A percentile compares a stretch with the other conserved stretches of the same genome.
phyloP scores from a whole-genome alignment of 2,797 vertebrate species.

The Paramormyrops hopkinsi region DNA sequence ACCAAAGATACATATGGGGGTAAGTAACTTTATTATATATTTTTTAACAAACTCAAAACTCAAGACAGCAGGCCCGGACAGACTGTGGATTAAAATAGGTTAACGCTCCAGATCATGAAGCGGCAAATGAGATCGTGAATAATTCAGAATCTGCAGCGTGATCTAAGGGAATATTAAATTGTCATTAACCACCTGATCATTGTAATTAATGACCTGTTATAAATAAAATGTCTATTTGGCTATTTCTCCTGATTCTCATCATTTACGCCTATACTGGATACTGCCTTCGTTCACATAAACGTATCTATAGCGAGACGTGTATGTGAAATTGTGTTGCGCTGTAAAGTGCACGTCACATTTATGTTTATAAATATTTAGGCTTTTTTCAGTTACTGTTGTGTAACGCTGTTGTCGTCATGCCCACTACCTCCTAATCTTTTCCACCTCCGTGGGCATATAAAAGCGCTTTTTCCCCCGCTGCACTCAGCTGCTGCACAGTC shows the following conservation, averaged over 20 bases:
- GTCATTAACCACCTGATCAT: slow-evolving; percentile 50
- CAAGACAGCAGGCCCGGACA: not conserved
- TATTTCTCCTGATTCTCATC: slow-evolving; percentile 25
- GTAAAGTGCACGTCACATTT: not conserved
- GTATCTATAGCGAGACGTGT: not conserved
- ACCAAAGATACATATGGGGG: not conserved
- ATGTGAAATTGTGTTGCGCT: not conserved
- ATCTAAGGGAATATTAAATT: slow-evolving; percentile 57
- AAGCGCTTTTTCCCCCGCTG: not conserved
- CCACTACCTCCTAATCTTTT: not conserved
- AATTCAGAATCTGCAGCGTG: slow-evolving; percentile 53
- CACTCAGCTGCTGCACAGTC: not conserved
- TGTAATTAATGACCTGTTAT: slow-evolving; percentile 56
- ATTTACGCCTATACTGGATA: not conserved
- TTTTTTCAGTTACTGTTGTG: not conserved
- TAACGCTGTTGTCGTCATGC: not conserved
- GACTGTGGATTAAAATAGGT: slow-evolving; percentile 26
- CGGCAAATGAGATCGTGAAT: slow-evolving; percentile 57
- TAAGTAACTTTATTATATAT: not conserved
- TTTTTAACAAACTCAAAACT: not conserved
- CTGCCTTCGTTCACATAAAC: not conserved
- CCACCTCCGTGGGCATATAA: not conserved
- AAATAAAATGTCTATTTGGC: slow-evolving; percentile 55
- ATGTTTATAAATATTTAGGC: not conserved
- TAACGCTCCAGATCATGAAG: slow-evolving; percentile 43